These are phyloP conservation scores for Allochrocebus solatus DNA, from an alignment of 2,797 vertebrate species.

Conservation along the genomic window DNA sequence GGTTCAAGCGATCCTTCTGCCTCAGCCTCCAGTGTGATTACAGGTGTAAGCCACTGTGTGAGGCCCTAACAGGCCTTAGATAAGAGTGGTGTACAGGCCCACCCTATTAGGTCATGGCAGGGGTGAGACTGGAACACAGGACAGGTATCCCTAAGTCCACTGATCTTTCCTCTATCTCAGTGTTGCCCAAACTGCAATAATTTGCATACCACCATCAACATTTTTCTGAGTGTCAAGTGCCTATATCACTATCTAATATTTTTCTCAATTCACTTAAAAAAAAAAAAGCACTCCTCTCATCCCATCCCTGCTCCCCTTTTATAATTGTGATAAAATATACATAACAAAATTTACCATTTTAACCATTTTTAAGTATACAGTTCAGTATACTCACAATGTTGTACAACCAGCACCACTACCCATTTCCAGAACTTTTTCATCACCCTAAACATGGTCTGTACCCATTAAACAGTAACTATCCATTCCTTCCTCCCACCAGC, in stretches of 20 bases:
- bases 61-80: background rate
- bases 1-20: background rate
- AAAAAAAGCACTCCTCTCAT: background rate
- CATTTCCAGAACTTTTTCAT: slow-evolving; percentile 6
- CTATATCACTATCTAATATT: background rate
- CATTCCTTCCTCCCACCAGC: background rate
- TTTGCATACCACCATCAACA: background rate
- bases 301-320: background rate
- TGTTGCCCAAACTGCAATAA: background rate
- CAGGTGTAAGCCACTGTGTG: background rate
- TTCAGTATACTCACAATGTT: background rate
- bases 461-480: background rate
- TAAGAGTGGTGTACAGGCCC: background rate
- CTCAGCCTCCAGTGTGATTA: background rate
- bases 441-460: background rate
- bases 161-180: background rate
- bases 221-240: background rate
- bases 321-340: background rate
- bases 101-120: background rate
- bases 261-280: background rate
- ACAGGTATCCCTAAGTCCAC: background rate
- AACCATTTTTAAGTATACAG: background rate
- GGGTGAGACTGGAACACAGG: background rate
- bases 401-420: background rate
- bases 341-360: background rate